Percentiles rank a stretch among this genome's conserved stretches.
Evolutionary conservation across 1,140 invertebrate species (phyloP).

Genomic region (Drosophila eugracilis): DNA sequence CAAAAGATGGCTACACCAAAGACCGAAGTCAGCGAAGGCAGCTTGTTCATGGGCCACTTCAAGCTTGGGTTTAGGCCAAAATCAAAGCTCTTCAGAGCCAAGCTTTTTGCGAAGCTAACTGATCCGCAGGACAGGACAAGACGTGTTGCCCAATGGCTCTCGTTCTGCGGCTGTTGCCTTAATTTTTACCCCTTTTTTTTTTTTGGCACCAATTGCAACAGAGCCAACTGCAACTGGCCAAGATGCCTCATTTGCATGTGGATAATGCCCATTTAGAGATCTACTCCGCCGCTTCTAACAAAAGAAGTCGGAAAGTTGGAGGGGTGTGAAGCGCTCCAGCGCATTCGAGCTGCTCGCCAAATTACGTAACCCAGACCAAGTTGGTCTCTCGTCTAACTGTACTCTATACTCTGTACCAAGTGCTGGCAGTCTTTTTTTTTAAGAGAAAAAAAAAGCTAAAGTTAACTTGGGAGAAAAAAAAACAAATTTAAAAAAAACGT

Average conservation of each 20-base stretch:
- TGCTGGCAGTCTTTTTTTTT: constrained; percentile 2
- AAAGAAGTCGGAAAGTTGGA: constrained; percentile 32
- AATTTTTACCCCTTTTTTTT: neutral
- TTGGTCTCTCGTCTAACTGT: constrained; percentile 47
- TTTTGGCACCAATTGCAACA: constrained; percentile 27
- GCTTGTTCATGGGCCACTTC: constrained; percentile 6
- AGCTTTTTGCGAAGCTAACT: constrained; percentile 22
- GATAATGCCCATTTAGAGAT: constrained; percentile 55
- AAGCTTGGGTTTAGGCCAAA: constrained; percentile 25
- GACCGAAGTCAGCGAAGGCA: neutral
- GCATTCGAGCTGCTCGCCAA: constrained; percentile 49
- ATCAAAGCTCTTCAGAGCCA: constrained; percentile 14
- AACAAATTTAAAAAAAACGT: too few species aligned
- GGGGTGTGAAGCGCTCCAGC: constrained; percentile 67
- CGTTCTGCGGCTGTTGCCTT: neutral
- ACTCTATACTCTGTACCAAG: constrained; percentile 18
- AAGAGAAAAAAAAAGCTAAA: neutral
- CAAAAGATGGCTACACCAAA: constrained; percentile 35
- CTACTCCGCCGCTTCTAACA: constrained; percentile 49
- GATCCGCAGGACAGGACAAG: constrained; percentile 32
- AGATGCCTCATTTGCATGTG: constrained; percentile 56
- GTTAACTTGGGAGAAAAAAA: neutral
- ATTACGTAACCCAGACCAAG: constrained; percentile 58
- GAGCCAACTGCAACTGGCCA: constrained; percentile 33
- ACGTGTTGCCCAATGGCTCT: constrained; percentile 12